Evolutionary conservation across 92 coral and sea anemone species (phyloP).

Genomic region (Pocillopora grandis): DNA sequence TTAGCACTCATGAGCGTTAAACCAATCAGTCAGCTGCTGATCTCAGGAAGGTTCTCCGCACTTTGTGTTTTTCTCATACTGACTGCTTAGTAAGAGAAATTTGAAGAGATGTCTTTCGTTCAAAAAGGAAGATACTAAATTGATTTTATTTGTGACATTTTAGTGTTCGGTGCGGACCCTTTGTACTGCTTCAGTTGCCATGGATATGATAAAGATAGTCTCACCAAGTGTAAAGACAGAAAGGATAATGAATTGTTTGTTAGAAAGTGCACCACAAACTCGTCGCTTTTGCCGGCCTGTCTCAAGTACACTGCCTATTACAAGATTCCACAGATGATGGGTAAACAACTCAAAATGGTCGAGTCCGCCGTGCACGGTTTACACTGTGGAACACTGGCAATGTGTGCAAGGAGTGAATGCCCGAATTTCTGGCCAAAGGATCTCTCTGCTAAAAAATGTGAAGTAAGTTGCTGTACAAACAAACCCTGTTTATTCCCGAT

Average conservation of each 20-base stretch:
- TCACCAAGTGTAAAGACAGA: background rate
- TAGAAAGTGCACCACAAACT: constrained; percentile 14
- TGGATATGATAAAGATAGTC: constrained; percentile 10
- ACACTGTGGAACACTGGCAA: constrained; percentile 10
- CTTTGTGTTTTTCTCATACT: no score
- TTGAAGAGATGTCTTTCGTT: no score
- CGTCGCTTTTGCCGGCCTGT: background rate
- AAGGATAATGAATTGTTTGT: background rate
- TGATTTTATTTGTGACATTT: background rate
- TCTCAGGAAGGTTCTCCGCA: no score
- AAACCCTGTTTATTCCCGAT: constrained; percentile 10
- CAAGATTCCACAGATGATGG: constrained; percentile 4
- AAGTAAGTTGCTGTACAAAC: constrained; percentile 3
- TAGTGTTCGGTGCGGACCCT: constrained; percentile 2
- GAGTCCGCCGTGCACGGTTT: background rate
- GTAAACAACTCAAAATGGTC: background rate
- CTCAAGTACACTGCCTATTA: background rate
- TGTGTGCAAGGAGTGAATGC: background rate
- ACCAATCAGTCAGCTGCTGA: no score
- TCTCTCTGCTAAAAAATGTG: background rate
- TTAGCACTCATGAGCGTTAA: no score
- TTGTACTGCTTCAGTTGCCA: constrained; percentile 20
- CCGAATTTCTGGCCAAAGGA: constrained; percentile 33
- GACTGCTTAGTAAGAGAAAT: no score
- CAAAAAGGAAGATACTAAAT: background rate